Evolutionary conservation across 2,888 invertebrate genomes (phyloP).

Genomic region (Platycheirus rosarum): DNA sequence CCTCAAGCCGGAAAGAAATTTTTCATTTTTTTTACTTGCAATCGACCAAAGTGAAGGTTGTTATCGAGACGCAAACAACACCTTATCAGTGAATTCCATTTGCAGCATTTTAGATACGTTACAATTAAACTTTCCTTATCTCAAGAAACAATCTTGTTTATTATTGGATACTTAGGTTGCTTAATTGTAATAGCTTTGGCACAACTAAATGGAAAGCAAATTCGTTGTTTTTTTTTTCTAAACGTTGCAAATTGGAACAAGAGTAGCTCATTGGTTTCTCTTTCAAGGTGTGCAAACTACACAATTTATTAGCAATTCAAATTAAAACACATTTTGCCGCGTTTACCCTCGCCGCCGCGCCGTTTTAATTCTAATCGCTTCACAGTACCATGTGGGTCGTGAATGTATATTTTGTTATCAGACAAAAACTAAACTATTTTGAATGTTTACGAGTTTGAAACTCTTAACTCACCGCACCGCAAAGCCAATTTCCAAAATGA

Average conservation of each 20-base stretch:
- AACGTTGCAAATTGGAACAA: no score
- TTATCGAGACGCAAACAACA: neutral
- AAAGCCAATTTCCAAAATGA: no score
- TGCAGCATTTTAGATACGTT: neutral
- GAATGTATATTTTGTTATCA: constrained; percentile 1
- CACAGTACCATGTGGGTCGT: neutral
- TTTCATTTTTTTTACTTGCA: neutral
- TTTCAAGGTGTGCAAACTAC: neutral
- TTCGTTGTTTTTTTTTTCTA: no score
- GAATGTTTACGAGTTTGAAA: no score
- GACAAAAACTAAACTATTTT: neutral
- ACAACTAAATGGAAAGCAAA: no score
- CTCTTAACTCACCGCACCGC: no score
- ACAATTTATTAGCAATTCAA: neutral
- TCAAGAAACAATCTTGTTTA: neutral
- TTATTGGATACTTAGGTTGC: neutral
- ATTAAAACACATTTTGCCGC: neutral
- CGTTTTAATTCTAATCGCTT: no score
- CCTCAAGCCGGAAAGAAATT: neutral
- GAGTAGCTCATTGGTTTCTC: neutral
- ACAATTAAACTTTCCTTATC: neutral
- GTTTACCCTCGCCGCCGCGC: no score
- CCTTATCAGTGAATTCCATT: neutral
- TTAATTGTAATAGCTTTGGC: neutral
- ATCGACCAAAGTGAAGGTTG: neutral